phyloP scores from a whole-genome alignment of 2,797 vertebrate species.

The Pterois miles region DNA sequence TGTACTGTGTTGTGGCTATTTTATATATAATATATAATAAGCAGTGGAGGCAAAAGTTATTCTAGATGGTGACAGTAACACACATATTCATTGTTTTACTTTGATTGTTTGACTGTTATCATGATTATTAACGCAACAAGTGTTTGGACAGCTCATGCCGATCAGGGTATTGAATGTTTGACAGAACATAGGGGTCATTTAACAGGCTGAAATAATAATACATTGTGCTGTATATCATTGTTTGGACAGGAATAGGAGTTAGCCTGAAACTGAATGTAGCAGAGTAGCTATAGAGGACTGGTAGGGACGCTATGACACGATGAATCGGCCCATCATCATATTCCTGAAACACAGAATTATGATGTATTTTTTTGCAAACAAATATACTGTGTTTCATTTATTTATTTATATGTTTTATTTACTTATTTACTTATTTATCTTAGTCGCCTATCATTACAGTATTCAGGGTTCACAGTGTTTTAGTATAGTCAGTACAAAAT shows the following conservation, averaged over 20 bases:
- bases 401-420: too few species aligned
- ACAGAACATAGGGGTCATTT: neutral
- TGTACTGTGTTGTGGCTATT: neutral
- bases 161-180: constrained; percentile 2
- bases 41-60: neutral
- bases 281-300: too few species aligned
- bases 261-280: neutral
- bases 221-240: neutral
- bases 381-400: neutral
- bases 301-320: too few species aligned
- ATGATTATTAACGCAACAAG: neutral
- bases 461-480: neutral
- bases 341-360: neutral
- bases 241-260: neutral
- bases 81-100: neutral
- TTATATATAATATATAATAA: neutral
- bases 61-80: neutral
- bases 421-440: too few species aligned
- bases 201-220: too few species aligned
- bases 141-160: neutral
- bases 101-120: neutral
- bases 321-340: too few species aligned
- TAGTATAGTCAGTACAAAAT: neutral
- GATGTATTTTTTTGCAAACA: neutral
- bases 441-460: neutral